These are phyloP conservation scores for Argyra leucocephala DNA, from an alignment of 2,888 invertebrate species.

Conservation along the genomic window DNA sequence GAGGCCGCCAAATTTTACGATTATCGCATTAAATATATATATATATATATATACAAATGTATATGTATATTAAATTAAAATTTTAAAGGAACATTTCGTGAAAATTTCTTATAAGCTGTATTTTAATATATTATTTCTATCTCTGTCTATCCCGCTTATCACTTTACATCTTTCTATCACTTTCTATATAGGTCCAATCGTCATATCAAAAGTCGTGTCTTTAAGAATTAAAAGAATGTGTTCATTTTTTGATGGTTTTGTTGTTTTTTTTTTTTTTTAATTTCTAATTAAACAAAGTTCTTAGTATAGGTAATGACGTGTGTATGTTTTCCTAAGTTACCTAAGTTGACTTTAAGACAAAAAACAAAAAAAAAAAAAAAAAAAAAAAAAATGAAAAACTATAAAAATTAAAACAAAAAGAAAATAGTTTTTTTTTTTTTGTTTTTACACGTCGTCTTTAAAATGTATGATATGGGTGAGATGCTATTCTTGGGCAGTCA, in stretches of 20 bases:
- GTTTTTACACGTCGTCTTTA: no score
- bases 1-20: neutral
- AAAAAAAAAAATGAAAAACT: no score
- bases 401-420: no score
- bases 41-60: no score
- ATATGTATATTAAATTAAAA: no score
- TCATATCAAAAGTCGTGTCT: neutral
- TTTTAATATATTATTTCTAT: neutral
- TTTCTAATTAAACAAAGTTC: constrained; percentile 2
- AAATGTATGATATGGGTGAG: no score
- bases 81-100: no score
- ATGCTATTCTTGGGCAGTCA: no score
- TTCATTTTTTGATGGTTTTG: neutral
- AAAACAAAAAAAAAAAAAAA: no score
- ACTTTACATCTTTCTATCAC: neutral
- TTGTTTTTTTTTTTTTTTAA: neutral
- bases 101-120: no score
- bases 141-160: neutral
- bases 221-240: neutral
- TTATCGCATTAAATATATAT: constrained; percentile 1
- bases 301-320: neutral
- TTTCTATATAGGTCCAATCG: neutral
- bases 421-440: no score
- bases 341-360: no score
- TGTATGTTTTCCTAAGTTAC: neutral